Evolutionary conservation across 2,888 invertebrate genomes (phyloP).

Genomic region (Toxonevra muliebris): DNA sequence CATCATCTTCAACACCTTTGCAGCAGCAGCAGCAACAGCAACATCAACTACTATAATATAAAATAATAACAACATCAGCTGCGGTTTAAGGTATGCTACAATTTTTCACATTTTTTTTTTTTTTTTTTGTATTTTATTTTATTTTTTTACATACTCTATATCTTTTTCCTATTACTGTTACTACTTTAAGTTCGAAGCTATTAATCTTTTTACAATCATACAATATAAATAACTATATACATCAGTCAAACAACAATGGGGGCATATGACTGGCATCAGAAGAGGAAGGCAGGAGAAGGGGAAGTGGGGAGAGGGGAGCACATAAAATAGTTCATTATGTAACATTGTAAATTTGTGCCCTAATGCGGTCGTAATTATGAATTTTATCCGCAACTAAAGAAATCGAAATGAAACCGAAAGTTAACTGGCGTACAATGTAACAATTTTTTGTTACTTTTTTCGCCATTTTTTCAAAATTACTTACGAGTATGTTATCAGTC

Average conservation of each 20-base stretch:
- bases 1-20: conserved; percentile 6
- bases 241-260: no score
- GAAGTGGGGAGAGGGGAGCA: background rate
- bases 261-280: no score
- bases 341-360: conserved; percentile 17
- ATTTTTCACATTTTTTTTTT: conserved; percentile 13
- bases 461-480: background rate
- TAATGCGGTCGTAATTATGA: conserved; percentile 17
- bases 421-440: conserved; percentile 7
- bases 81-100: conserved; percentile 9
- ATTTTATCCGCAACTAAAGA: conserved; percentile 1
- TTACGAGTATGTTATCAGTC: background rate
- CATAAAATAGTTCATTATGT: conserved; percentile 26
- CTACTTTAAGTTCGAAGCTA: no score
- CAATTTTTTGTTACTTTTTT: conserved; percentile 2
- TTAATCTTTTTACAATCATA: no score
- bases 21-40: background rate
- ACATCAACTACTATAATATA: background rate
- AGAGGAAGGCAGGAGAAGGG: no score
- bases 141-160: no score
- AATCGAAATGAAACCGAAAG: conserved; percentile 16
- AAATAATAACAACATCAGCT: background rate
- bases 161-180: no score
- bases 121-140: background rate
- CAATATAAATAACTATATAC: no score